Conservation (phyloP, 2,113 vertebrate genomes). For the Heterochromis multidens region DNA sequence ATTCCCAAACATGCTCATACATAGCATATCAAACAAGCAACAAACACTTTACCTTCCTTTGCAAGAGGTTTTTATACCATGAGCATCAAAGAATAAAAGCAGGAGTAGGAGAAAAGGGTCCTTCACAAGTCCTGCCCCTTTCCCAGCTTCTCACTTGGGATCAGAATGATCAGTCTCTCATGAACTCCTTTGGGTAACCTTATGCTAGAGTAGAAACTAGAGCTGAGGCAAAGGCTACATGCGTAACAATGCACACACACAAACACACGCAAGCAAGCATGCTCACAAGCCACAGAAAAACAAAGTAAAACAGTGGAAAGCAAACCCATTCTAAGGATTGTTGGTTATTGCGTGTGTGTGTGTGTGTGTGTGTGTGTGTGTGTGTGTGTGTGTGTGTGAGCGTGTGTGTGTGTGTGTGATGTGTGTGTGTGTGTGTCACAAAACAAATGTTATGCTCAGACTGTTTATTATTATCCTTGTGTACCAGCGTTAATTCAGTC, state of each 20-base stretch:
- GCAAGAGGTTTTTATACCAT: background rate
- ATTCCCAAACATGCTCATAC: background rate
- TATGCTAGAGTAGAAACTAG: slow-evolving; percentile 72
- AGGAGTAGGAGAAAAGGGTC: background rate
- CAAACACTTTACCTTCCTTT: slow-evolving; percentile 42
- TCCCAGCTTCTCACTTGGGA: slow-evolving; percentile 45
- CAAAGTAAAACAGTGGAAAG: slow-evolving; percentile 12
- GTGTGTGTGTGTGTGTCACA: background rate
- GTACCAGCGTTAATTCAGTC: slow-evolving; percentile 63
- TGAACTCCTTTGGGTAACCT: slow-evolving; percentile 66
- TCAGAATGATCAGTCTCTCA: slow-evolving; percentile 61
- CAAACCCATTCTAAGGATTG: background rate
- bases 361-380: background rate
- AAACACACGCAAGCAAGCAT: background rate
- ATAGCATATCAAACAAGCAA: background rate
- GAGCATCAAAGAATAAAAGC: background rate
- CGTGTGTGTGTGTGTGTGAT: background rate
- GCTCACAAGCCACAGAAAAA: slow-evolving; percentile 19
- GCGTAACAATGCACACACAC: slow-evolving; percentile 1
- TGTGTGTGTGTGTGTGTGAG: background rate
- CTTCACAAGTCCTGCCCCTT: background rate
- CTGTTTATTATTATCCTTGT: slow-evolving; percentile 20
- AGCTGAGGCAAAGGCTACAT: slow-evolving; percentile 58
- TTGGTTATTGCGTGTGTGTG: background rate
- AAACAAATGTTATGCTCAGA: slow-evolving; percentile 20